Base-by-base conservation (phyloP, 2,888 invertebrate species). In the Hydrotaea cyrtoneurina region DNA sequence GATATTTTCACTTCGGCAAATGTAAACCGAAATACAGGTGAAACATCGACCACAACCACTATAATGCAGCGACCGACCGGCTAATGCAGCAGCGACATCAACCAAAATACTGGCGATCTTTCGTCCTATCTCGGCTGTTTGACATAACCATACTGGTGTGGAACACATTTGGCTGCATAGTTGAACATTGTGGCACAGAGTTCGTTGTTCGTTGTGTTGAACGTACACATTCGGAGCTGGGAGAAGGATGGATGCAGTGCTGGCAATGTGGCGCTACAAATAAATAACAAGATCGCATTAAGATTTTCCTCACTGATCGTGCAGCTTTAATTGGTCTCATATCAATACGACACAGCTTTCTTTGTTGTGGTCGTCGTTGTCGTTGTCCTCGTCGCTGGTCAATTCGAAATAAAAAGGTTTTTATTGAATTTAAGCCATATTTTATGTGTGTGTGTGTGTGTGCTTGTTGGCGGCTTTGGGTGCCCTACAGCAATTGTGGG, bases 221-320 rank as follows among this genome's bases (percentile, higher is more conserved):
- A n/a, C n/a, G n/a, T n/a, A n/a, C n/a, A n/a, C n/a, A n/a, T n/a
- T n/a, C 57, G 76, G 21, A 17, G 36, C n/a, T 59, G 17, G 23
- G 0, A 55, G 11, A 13, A n/a, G 36, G 8, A 8, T 11, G 19
- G 19, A 19, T 46, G 46, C 79, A 80, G 72, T 81, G 83, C 82
- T 83, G 80, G 78, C 85, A 83, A 86, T 85, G 85, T 86, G 86
- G 86, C 86, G 86, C 86, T 86, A 86, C 72, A 87, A 86, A 88
- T 88, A 88, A 88, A 88, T 88, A 87, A 88, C 88, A 86, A 87
- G 88, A 87, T 88, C 87, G 86, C 87, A 88, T 88, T 88, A 86
- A 87, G 88, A 88, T 88, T 82, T 85, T 80, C 86, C 82, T 85
- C 85, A 86, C 87, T 83, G 87, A 86, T 86, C 86, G 86, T 86